Base-by-base conservation (phyloP, 2,888 invertebrate genomes). In the Onthophagus sagittarius region DNA sequence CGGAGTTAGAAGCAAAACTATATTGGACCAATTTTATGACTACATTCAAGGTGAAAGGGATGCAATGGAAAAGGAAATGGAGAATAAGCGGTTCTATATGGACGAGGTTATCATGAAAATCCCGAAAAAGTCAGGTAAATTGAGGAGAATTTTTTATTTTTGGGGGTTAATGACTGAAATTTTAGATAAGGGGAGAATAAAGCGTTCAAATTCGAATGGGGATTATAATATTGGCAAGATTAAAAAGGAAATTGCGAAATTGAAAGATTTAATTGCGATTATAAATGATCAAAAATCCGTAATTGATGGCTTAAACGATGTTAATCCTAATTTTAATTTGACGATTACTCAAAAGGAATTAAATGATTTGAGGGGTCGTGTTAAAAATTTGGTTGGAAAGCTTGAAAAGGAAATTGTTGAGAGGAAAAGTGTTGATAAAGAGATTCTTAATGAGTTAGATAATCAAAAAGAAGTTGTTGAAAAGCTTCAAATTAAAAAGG, bases 251-350 rank as follows among this genome's bases (percentile, higher is more conserved):
- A 77, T 85, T 5, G 76, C 77, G 32, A 83, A 84, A 77, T 71
- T 85, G 2, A 78, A 82, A 71, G 79, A 82, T 23, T 73, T 84
- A 5, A 80, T 84, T 14, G 76, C 79, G 53, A 75, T 84, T 15
- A 74, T 84, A 11, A 80, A 78, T 73, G 83, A 84, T 67, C 84
- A 84, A 75, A 82, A 84, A 73, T 76, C 79, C 31, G 76, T 82
- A 15, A 73, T 84, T 14, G 79, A 79, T 13, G 76, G 79, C 13
- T 74, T 83, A 15, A 78, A 79, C 67, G 74, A 79, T 65, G 69
- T 76, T 23, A 74, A 75, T 0, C 63, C 62, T 32, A 65, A 67
- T 2, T 65, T 14, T 5, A 11, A 39, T 39, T 6, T 9, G 1
- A 67, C 63, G 23, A 65, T 15, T 6, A n/a, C 15, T 14, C 11